These are phyloP conservation scores for Atherinosoma microstoma DNA, from an alignment of 2,797 vertebrate species.

Conservation along the genomic window DNA sequence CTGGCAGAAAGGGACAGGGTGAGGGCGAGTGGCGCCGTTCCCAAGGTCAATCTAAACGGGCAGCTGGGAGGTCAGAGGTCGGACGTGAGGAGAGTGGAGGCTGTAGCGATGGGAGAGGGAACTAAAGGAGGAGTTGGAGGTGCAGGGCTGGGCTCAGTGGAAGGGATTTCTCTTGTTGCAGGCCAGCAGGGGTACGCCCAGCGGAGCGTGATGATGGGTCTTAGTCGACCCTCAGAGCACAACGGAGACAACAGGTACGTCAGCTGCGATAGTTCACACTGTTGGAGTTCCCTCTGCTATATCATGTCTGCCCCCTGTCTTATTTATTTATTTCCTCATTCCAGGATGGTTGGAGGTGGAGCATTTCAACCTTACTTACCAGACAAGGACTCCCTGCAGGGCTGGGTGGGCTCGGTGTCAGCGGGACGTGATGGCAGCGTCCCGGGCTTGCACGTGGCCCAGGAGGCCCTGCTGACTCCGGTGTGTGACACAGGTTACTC, in stretches of 20 bases:
- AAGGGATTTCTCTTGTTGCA: constrained; percentile 95
- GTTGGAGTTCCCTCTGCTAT: not conserved
- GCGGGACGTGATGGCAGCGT: constrained; percentile 69
- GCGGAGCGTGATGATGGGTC: constrained; percentile 83
- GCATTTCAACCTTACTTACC: constrained; percentile 88
- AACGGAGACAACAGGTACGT: constrained; percentile 82
- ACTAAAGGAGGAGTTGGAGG: constrained; percentile 69
- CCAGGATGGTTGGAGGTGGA: constrained; percentile 82
- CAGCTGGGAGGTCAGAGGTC: constrained; percentile 95
- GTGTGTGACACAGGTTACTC: constrained; percentile 83
- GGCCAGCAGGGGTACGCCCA: constrained; percentile 91
- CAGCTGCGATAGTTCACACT: fast-evolving
- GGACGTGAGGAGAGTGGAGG: constrained; percentile 87
- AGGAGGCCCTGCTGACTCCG: constrained; percentile 82
- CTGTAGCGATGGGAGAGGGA: constrained; percentile 69
- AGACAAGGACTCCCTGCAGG: constrained; percentile 82
- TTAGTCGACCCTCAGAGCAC: constrained; percentile 85
- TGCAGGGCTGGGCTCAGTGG: constrained; percentile 86
- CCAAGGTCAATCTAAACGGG: constrained; percentile 88
- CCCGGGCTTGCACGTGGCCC: constrained; percentile 72
- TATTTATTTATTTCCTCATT: constrained; percentile 3
- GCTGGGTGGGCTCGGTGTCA: constrained; percentile 79
- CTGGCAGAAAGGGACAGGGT: constrained; percentile 74
- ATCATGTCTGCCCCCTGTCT: constrained; percentile 15
- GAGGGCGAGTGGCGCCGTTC: constrained; percentile 82